Conservation (phyloP, 23 tunicate species). For the Trididemnum clinides region DNA sequence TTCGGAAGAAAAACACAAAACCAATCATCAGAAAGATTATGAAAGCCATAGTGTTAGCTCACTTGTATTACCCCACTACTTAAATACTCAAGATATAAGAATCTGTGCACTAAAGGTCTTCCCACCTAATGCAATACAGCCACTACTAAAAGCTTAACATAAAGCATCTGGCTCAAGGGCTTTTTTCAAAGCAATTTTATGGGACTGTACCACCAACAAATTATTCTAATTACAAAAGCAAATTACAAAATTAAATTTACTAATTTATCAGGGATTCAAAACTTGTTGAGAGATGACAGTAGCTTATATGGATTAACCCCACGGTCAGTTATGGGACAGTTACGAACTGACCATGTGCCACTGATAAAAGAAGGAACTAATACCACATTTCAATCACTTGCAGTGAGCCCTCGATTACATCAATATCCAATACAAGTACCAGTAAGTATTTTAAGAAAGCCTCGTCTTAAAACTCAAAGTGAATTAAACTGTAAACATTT, state of each 20-base stretch:
- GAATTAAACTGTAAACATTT: not conserved
- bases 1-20: no score
- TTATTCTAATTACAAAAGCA: not conserved
- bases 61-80: no score
- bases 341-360: not conserved
- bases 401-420: not conserved
- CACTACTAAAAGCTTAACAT: no score
- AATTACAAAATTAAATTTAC: not conserved
- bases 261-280: conserved; percentile 53
- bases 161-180: no score
- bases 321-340: not conserved
- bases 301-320: conserved; percentile 52
- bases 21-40: no score
- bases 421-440: conserved; percentile 31
- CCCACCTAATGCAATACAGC: no score
- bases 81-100: no score
- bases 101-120: no score
- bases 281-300: conserved; percentile 62
- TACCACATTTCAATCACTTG: conserved; percentile 22
- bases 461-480: not conserved
- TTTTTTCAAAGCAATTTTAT: no score
- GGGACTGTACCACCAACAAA: not conserved
- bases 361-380: conserved; percentile 49
- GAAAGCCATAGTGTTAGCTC: no score
- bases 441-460: not conserved